Base-by-base conservation (phyloP, 2,113 vertebrate genomes). In the Odocoileus hemionus region DNA sequence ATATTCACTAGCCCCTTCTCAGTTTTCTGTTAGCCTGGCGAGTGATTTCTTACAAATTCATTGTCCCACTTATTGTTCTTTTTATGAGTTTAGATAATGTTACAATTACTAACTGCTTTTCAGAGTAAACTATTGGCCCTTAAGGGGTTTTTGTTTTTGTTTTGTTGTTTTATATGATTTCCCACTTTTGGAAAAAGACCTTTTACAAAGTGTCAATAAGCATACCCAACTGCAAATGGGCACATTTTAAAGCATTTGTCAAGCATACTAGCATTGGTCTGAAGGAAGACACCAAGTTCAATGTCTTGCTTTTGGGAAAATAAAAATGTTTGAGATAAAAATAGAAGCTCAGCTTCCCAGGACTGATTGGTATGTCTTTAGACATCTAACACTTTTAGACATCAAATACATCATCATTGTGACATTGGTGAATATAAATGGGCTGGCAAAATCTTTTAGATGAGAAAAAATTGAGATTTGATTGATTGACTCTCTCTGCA, bases 401-500 rank as follows among this genome's bases (percentile, higher is more conserved):
- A 96, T 96, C 95, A 96, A 96, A 97, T 92, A 58, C 67, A 98
- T 95, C 91, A 90, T 95, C 97, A 92, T 47, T 80, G 80, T 96
- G 96, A 96, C 94, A 96, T 5, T 96, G 97, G 87, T 94, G 91
- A 96, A 95, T 97, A 96, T 96, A 95, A 96, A 98, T 92, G 88
- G 89, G n/a, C 91, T 97, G 67, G 88, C 67, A 96, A 97, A 96
- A 91, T 96, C 80, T 97, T 96, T 95, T 67, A 87, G 96, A 96
- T 92, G 83, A 97, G 87, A 36, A 89, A 94, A 97, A 96, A 94
- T 89, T 98, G 97, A 98, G 86, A 92, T 97, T 96, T 98, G 97
- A 97, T 96, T 89, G 92, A 97, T 96, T 17, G 74, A 79, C 94
- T 95, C 83, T 97, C 86, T 96, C 70, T 90, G 57, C 80, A 87